These are phyloP conservation scores for Muntiacus muntjak DNA, from an alignment of 2,113 vertebrate genomes.

Conservation along the genomic window DNA sequence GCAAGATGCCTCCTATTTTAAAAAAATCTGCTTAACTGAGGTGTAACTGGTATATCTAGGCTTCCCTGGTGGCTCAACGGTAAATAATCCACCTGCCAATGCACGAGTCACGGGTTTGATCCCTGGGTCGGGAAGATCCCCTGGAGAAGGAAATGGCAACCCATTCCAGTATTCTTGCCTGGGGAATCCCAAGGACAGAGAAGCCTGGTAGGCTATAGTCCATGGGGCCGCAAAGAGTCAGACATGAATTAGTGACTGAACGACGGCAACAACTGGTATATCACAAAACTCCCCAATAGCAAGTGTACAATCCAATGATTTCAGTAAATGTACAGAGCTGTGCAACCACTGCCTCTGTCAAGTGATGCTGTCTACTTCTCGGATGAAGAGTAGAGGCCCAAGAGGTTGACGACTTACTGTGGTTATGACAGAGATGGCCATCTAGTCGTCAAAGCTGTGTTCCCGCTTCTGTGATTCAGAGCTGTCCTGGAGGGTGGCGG, in stretches of 20 bases:
- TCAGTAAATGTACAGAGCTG: not conserved
- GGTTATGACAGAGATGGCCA: not conserved
- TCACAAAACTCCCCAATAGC: not conserved
- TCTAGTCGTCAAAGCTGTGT: not conserved
- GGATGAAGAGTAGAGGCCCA: not conserved
- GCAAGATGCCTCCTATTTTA: not conserved
- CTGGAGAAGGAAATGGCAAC: not conserved
- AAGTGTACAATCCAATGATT: not conserved
- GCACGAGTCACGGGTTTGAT: not conserved
- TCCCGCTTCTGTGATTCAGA: not conserved
- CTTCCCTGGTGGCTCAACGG: not conserved
- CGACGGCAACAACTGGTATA: not conserved
- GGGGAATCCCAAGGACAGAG: not conserved
- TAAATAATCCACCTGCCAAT: not conserved
- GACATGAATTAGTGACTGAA: not conserved
- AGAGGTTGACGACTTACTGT: not conserved
- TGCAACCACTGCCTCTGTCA: fast-evolving
- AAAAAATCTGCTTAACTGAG: not conserved
- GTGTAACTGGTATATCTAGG: not conserved
- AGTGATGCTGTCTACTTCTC: not conserved
- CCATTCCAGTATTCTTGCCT: not conserved
- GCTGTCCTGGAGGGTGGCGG: not conserved
- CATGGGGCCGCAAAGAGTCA: not conserved
- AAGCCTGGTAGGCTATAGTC: not conserved
- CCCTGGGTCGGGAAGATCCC: not conserved